Evolutionary conservation across 2,888 invertebrate species (phyloP).

Genomic region (Cremastinae sp.): DNA sequence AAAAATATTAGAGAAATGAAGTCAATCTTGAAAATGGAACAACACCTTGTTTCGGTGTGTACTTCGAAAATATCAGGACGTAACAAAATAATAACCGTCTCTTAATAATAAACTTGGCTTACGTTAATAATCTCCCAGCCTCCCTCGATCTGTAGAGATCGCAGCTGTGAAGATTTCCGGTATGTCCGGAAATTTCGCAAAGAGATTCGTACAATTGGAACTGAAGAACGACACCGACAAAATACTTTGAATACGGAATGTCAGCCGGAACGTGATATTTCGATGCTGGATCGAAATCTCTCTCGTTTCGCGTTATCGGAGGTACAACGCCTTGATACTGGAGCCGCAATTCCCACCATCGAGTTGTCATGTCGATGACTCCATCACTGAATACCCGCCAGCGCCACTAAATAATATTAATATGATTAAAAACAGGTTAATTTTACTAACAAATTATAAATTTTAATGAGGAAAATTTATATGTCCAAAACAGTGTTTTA

Average conservation of each 20-base stretch:
- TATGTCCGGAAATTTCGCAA: slow-evolving; percentile 87
- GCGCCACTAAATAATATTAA: slow-evolving; percentile 84
- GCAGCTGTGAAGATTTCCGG: slow-evolving; percentile 89
- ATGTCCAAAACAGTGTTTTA: too few species aligned
- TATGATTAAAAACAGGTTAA: slow-evolving; percentile 4
- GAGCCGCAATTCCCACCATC: slow-evolving; percentile 89
- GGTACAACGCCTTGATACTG: slow-evolving; percentile 88
- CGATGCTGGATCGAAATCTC: slow-evolving; percentile 91
- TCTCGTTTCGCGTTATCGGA: slow-evolving; percentile 85
- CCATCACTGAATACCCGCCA: slow-evolving; percentile 90
- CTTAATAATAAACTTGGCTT: too few species aligned
- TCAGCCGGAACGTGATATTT: slow-evolving; percentile 92
- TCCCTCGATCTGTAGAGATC: slow-evolving; percentile 90
- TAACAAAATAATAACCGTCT: too few species aligned
- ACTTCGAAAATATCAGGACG: too few species aligned
- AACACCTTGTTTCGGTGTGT: too few species aligned
- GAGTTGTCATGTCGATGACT: slow-evolving; percentile 86
- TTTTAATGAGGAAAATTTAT: too few species aligned
- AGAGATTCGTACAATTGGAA: slow-evolving; percentile 92
- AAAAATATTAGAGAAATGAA: too few species aligned
- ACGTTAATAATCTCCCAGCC: slow-evolving; percentile 89
- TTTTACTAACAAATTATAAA: slow-evolving; percentile 23
- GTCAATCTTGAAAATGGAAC: too few species aligned
- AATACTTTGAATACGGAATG: slow-evolving; percentile 84
- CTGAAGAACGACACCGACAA: slow-evolving; percentile 90